These are phyloP conservation scores for Encarsia formosa DNA, from an alignment of 2,888 invertebrate species.

Conservation along the genomic window DNA sequence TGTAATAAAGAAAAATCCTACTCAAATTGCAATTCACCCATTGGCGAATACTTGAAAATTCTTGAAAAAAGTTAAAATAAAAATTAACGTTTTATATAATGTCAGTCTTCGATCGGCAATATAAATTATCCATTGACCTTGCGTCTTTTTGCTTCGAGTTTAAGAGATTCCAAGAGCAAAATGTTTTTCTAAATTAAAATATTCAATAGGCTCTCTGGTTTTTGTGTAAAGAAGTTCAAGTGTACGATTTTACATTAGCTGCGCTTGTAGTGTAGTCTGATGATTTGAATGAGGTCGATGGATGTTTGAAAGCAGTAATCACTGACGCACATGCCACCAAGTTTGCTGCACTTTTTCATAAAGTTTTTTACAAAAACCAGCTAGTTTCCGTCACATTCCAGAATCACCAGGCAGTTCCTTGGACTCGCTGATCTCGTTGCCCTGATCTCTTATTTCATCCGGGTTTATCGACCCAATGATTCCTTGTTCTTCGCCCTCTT, in stretches of 20 bases:
- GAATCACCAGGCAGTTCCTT: conserved; percentile 49
- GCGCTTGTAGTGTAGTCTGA: neutral
- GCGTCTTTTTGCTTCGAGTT: no score
- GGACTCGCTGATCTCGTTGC: conserved; percentile 53
- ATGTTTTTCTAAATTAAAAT: no score
- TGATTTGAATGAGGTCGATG: neutral
- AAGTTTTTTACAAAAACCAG: conserved; percentile 85
- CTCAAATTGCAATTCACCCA: no score
- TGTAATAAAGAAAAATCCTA: no score
- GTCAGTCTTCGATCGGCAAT: no score
- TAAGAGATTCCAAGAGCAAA: no score
- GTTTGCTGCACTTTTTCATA: conserved; percentile 79
- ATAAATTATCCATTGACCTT: no score
- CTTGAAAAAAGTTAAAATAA: no score
- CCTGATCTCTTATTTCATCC: conserved; percentile 32
- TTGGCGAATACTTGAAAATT: no score
- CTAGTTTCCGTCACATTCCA: conserved; percentile 92
- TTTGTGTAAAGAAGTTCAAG: neutral
- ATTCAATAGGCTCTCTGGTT: no score
- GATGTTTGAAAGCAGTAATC: conserved; percentile 27
- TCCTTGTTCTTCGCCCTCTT: conserved; percentile 72
- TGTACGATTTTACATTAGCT: neutral
- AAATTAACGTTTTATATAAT: no score
- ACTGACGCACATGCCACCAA: conserved; percentile 83
- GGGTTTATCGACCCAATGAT: no score